Evolutionary conservation across 2,113 vertebrate genomes (phyloP).

Genomic region (Tenebrosternarchus preto): DNA sequence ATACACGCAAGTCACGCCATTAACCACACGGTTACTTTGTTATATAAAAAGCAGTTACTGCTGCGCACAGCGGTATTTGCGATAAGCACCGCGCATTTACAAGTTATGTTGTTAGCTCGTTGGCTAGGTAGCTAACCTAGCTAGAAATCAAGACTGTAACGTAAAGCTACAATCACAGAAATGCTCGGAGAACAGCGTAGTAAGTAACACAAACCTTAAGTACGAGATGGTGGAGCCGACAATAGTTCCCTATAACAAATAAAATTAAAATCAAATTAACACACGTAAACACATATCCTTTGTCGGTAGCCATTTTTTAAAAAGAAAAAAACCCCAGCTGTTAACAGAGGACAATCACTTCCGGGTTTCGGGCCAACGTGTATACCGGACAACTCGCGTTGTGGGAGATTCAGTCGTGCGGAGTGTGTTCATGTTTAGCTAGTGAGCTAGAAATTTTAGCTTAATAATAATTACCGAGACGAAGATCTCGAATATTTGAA

Average conservation of each 20-base stretch:
- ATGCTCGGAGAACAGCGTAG: not conserved
- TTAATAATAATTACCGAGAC: not conserved
- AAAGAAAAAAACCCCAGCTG: conserved; percentile 16
- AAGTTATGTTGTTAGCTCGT: too few species aligned
- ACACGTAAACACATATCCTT: conserved; percentile 48
- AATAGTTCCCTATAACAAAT: conserved; percentile 43
- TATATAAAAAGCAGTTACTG: too few species aligned
- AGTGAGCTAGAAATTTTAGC: not conserved
- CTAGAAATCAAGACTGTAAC: not conserved
- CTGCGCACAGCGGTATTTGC: too few species aligned
- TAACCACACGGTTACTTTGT: too few species aligned
- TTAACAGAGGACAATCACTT: conserved; percentile 17
- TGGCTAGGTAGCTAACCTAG: too few species aligned
- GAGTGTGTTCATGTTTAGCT: not conserved
- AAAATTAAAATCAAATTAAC: conserved; percentile 41
- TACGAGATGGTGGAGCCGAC: conserved; percentile 57
- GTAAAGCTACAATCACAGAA: not conserved
- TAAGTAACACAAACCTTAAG: conserved; percentile 49
- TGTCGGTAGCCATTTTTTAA: conserved; percentile 61
- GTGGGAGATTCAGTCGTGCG: too few species aligned
- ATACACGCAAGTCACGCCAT: too few species aligned
- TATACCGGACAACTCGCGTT: not conserved
- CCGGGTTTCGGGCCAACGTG: conserved; percentile 27
- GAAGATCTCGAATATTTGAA: not conserved
- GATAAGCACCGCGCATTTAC: too few species aligned